Conservation (phyloP, 2,888 invertebrate genomes). For the Drosophila nr. perissopoda region DNA sequence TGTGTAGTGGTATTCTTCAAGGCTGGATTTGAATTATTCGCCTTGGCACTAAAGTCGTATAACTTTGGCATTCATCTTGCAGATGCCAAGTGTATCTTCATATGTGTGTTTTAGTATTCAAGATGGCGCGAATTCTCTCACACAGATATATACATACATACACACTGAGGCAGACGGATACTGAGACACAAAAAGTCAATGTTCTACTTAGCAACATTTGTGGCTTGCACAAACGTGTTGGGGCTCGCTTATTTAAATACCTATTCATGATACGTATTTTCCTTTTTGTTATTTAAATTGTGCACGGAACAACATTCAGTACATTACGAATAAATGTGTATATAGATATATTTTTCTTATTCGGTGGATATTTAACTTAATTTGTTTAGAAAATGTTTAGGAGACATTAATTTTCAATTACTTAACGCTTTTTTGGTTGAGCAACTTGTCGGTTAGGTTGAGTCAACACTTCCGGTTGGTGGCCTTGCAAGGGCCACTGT, state of each 20-base stretch:
- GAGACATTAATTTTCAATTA: conserved; percentile 59
- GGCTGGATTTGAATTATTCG: conserved; percentile 73
- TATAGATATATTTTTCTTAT: background rate
- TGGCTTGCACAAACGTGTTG: conserved; percentile 37
- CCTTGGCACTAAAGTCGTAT: conserved; percentile 78
- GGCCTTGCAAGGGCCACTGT: conserved; percentile 50
- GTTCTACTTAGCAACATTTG: conserved; percentile 58
- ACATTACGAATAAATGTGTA: conserved; percentile 28
- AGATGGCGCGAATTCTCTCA: conserved; percentile 45
- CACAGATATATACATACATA: conserved; percentile 17
- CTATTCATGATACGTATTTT: conserved; percentile 13
- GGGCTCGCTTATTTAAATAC: conserved; percentile 48
- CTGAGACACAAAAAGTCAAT: conserved; percentile 26
- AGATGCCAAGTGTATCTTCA: conserved; percentile 49
- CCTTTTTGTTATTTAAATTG: conserved; percentile 78
- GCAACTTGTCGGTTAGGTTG: conserved; percentile 30
- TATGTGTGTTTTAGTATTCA: conserved; percentile 42
- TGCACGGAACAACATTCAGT: conserved; percentile 67
- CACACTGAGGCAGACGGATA: background rate
- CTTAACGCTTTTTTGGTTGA: conserved; percentile 31
- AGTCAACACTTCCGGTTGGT: conserved; percentile 43
- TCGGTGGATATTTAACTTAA: conserved; percentile 14
- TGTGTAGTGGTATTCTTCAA: conserved; percentile 61
- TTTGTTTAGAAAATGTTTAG: conserved; percentile 42
- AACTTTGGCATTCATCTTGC: conserved; percentile 80